Evolutionary conservation across 1,140 invertebrate genomes (phyloP).

Genomic region (Metaphire vulgaris): DNA sequence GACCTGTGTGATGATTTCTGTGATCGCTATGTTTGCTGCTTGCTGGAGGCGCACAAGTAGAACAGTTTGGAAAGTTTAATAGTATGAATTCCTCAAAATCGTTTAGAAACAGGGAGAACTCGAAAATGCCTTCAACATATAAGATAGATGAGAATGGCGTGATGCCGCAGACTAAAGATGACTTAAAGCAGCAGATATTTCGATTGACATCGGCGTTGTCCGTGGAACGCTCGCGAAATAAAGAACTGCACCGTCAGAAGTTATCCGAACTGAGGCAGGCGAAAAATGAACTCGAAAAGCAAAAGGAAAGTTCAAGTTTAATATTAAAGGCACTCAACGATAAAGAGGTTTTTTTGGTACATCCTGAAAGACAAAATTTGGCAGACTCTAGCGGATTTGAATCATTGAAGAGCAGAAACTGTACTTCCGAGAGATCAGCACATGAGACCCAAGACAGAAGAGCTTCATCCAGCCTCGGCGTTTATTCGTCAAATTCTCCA

Average conservation of each 20-base stretch:
- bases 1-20: background rate
- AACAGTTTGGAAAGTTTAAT: background rate
- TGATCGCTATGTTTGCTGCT: no score
- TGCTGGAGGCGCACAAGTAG: no score
- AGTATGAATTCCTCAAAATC: background rate
- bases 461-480: no score
- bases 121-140: background rate
- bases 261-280: background rate
- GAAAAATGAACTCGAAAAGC: background rate
- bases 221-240: background rate
- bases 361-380: no score
- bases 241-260: background rate
- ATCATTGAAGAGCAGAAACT: no score
- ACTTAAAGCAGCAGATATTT: background rate
- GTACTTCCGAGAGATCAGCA: no score
- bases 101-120: background rate
- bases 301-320: background rate
- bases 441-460: no score
- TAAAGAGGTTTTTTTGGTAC: no score
- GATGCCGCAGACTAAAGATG: background rate
- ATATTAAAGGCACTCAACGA: background rate
- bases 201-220: background rate
- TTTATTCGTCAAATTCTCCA: no score
- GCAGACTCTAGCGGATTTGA: no score
- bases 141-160: background rate